A percentile compares a stretch with the other conserved stretches of the same genome.
phyloP scores from a whole-genome alignment of 2,888 invertebrate species.

The Ypsolopha scabrella region DNA sequence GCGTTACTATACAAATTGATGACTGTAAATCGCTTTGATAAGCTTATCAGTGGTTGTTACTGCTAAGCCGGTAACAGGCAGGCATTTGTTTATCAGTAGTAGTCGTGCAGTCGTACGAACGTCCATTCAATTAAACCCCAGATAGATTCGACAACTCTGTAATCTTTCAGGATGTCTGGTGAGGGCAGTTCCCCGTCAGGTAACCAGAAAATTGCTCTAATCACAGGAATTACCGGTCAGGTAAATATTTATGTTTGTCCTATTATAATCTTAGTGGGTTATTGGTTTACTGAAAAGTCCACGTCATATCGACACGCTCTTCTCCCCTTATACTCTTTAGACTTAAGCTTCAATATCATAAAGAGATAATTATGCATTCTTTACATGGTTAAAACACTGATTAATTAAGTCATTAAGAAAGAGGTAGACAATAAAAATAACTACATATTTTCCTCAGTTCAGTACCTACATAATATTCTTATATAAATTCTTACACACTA shows the following conservation, averaged over 20 bases:
- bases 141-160: not conserved
- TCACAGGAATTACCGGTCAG: slow-evolving; percentile 98
- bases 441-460: too few species aligned
- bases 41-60: slow-evolving; percentile 18
- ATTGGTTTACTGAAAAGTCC: too few species aligned
- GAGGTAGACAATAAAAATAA: too few species aligned
- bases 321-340: not conserved
- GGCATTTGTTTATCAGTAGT: not conserved
- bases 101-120: not conserved
- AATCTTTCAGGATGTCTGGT: slow-evolving; percentile 37
- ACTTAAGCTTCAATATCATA: too few species aligned
- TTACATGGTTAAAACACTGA: not conserved
- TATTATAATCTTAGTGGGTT: too few species aligned
- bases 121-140: not conserved
- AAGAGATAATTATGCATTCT: too few species aligned
- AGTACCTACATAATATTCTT: too few species aligned
- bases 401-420: not conserved
- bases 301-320: not conserved
- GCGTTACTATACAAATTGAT: not conserved
- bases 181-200: slow-evolving; percentile 28
- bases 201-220: slow-evolving; percentile 82
- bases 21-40: slow-evolving; percentile 15
- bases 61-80: not conserved
- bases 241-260: slow-evolving; percentile 60
- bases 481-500: too few species aligned